phyloP scores from a whole-genome alignment of 35 echinoderm and acorn worm species.

The Ptychodera flava region DNA sequence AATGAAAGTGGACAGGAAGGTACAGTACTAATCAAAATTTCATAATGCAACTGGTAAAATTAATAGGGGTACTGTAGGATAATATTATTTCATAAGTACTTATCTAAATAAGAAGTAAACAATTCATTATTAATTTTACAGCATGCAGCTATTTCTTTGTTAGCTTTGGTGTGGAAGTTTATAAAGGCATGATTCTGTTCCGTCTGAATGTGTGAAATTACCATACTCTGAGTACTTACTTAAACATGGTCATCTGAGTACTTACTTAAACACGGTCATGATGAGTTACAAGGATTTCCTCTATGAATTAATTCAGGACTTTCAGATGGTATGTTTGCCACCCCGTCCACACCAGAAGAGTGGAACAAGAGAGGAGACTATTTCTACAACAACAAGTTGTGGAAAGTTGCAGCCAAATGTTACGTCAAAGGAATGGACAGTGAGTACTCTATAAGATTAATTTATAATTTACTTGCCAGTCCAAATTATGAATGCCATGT shows the following conservation, averaged over 20 bases:
- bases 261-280: neutral
- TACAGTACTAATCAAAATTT: neutral
- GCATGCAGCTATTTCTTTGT: too few species aligned
- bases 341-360: conserved; percentile 27
- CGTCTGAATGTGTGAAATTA: too few species aligned
- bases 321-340: conserved; percentile 43
- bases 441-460: too few species aligned
- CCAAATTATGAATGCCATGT: too few species aligned
- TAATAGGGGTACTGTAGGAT: neutral
- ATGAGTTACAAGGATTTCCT: neutral
- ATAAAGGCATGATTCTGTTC: too few species aligned
- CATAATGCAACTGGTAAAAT: neutral
- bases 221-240: too few species aligned
- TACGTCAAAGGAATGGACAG: conserved; percentile 27
- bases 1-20: neutral
- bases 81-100: too few species aligned
- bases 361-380: conserved; percentile 54
- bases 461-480: too few species aligned
- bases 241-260: too few species aligned
- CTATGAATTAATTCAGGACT: neutral
- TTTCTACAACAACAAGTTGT: conserved; percentile 47
- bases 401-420: conserved; percentile 42
- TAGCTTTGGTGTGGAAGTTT: too few species aligned
- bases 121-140: too few species aligned
- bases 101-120: too few species aligned